Conservation (phyloP, 2,113 vertebrate genomes). For the Baryphthengus martii region DNA sequence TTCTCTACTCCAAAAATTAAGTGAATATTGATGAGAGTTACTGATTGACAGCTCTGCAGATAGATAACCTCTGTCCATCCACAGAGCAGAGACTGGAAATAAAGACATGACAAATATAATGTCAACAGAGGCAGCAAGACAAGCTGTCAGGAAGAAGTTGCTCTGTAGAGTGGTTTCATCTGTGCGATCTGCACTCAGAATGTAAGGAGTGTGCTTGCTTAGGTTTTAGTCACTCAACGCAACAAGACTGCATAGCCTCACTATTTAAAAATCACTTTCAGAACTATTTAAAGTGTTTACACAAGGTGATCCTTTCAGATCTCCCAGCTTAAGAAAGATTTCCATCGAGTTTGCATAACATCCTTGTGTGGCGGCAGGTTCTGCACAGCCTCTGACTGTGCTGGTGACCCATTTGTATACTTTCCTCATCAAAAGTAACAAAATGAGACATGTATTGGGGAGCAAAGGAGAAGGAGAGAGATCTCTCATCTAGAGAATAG, state of each 20-base stretch:
- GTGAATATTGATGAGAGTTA: not conserved
- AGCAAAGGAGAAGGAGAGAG: not conserved
- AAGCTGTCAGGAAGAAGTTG: not conserved
- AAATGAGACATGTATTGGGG: not conserved
- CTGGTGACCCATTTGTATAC: not conserved
- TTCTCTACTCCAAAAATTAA: not conserved
- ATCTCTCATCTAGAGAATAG: not conserved
- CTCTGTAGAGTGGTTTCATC: not conserved
- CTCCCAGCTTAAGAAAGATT: not conserved
- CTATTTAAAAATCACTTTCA: not conserved
- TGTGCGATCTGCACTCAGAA: not conserved
- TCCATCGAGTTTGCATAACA: not conserved
- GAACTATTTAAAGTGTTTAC: not conserved
- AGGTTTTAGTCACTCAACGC: not conserved
- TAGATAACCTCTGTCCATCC: not conserved
- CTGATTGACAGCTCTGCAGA: not conserved
- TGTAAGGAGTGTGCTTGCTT: not conserved
- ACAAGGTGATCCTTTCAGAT: not conserved
- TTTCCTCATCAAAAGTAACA: not conserved
- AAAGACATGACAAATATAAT: not conserved
- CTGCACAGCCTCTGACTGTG: not conserved
- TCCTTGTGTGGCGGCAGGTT: not conserved
- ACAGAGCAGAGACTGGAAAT: not conserved
- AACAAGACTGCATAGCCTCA: not conserved
- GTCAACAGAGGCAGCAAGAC: not conserved